Evolutionary conservation across 2,113 vertebrate genomes (phyloP), one percentile per base, ranked within the genome.

Genomic region (Psophia crepitans): DNA sequence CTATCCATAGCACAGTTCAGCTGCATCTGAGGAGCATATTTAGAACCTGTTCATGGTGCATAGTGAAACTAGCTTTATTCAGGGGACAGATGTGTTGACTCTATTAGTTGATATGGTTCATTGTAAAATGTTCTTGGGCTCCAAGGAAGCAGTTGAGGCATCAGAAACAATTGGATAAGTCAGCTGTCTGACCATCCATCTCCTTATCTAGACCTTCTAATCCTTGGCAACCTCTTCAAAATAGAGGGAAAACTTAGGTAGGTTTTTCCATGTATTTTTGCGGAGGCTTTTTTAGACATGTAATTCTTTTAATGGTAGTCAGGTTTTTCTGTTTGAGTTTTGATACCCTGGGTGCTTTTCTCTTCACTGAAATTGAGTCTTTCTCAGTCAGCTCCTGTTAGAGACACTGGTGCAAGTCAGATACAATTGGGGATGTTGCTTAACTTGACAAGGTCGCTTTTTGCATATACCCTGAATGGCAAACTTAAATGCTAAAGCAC

Each of bases 141-240:
- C 64, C 77, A 43, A 51, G 76, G 94, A 86, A 95, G 87, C 44
- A 66, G 64, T 33, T 35, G 75, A 91, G 71, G 82, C 51, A 58
- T 63, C 71, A 68, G 70, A 82, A 89, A 48, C 73, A 58, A 24
- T 48, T 70, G 51, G 33, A 48, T 81, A 30, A 90, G 35, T 89
- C 64, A 49, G 37, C 57, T 87, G 21, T 37, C 71, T 84, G 85
- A 4, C 88, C 33, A 46, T 73, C 66, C 75, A 4, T 74, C 82
- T 94, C 66, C 68, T 84, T 63, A 53, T 77, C 46, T 54, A n/a
- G 30, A 44, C 58, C 43, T 49, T 56, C 46, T 53, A 53, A 51
- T 54, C 26, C 77, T 21, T 82, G 48, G 33, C 79, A 76, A 26
- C 63, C 33, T 79, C 44, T 69, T 92, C 33, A 53, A 75, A 71